Percentiles rank a stretch among this genome's conserved stretches.
Conservation (phyloP, 92 coral and sea anemone genomes). For the Epizoanthus fatuus region DNA sequence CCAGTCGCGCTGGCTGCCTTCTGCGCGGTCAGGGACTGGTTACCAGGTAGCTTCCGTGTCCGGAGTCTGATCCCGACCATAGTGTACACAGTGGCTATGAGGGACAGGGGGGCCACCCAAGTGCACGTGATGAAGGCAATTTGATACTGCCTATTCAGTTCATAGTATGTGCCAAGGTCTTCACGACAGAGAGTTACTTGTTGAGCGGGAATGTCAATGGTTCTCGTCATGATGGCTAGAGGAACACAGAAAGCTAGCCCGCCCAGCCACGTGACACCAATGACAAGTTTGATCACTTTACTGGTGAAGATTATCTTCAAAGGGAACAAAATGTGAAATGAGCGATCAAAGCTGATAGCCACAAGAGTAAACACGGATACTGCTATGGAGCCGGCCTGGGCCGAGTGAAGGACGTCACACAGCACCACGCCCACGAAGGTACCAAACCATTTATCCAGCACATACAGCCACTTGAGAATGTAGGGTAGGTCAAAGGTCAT, state of each 20-base stretch:
- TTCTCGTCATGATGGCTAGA: slow-evolving; percentile 25
- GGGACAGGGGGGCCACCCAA: slow-evolving; percentile 58
- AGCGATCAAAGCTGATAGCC: slow-evolving; percentile 74
- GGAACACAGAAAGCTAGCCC: slow-evolving; percentile 66
- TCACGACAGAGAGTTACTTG: slow-evolving; percentile 1
- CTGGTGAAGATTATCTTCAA: slow-evolving; percentile 53
- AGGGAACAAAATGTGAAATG: slow-evolving; percentile 57
- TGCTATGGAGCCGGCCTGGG: slow-evolving; percentile 70
- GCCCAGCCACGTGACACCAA: slow-evolving; percentile 61
- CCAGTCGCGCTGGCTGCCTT: slow-evolving; percentile 65
- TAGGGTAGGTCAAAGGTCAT: slow-evolving; percentile 73
- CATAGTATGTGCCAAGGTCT: slow-evolving; percentile 10
- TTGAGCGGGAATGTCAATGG: neutral
- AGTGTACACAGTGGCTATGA: slow-evolving; percentile 55
- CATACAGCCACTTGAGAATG: slow-evolving; percentile 70
- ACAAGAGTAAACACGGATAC: slow-evolving; percentile 76
- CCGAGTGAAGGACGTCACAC: slow-evolving; percentile 76
- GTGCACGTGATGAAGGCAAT: slow-evolving; percentile 32
- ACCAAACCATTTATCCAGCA: slow-evolving; percentile 64
- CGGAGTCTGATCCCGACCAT: slow-evolving; percentile 73
- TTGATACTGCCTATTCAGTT: slow-evolving; percentile 22
- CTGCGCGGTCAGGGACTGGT: slow-evolving; percentile 53
- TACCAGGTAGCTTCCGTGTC: slow-evolving; percentile 78
- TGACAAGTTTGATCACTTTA: slow-evolving; percentile 55
- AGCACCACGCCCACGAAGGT: slow-evolving; percentile 59